Evolutionary conservation across 2,888 invertebrate species (phyloP).

Genomic region (Leptarthrus brevirostris): DNA sequence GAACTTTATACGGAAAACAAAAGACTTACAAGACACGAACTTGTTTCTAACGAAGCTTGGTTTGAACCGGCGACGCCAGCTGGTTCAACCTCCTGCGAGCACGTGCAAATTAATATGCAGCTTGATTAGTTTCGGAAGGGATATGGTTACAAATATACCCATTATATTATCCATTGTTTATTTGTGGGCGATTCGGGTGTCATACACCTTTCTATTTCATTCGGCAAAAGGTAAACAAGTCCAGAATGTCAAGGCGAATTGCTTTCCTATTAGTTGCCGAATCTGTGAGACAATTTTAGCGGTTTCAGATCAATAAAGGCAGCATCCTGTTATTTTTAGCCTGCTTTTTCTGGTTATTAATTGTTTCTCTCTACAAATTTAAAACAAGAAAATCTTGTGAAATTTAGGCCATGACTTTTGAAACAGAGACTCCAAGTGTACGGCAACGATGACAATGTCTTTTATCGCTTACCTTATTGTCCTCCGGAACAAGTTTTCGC

Average conservation of each 20-base stretch:
- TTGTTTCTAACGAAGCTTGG: neutral
- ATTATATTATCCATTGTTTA: neutral
- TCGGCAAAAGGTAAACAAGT: slow-evolving; percentile 20
- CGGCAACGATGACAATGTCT: too few species aligned
- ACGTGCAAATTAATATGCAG: slow-evolving; percentile 17
- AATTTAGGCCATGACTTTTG: too few species aligned
- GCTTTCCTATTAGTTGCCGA: slow-evolving; percentile 17
- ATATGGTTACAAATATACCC: neutral
- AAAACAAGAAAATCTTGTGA: too few species aligned
- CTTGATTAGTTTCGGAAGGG: neutral
- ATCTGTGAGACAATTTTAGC: too few species aligned
- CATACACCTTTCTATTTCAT: neutral
- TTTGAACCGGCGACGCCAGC: neutral
- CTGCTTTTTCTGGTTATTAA: too few species aligned
- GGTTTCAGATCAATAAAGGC: too few species aligned
- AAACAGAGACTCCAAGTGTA: too few species aligned
- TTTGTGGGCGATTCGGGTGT: slow-evolving; percentile 4
- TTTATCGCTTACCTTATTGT: too few species aligned
- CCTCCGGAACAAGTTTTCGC: neutral
- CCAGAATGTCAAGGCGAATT: slow-evolving; percentile 37
- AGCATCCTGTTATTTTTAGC: too few species aligned
- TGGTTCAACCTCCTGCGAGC: neutral
- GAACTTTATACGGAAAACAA: slow-evolving; percentile 9
- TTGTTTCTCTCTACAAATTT: too few species aligned
- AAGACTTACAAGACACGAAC: slow-evolving; percentile 37